Evolutionary conservation across 2,888 invertebrate genomes (phyloP), one percentile per base, ranked within the genome.

Genomic region (Ormyrus thymus): DNA sequence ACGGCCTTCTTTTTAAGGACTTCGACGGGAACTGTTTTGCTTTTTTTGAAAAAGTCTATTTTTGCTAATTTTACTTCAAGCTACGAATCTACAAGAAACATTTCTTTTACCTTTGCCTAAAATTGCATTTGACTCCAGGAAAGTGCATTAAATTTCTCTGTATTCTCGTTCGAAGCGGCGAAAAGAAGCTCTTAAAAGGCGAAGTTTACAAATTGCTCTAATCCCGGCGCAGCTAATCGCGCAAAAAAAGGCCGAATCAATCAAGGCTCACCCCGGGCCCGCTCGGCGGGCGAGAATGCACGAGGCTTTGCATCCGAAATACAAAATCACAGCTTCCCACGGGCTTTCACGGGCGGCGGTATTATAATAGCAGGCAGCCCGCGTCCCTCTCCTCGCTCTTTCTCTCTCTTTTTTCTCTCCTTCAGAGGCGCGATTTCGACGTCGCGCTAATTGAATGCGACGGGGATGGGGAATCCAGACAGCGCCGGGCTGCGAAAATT

Each of bases 371-470:
- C 15, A 29, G 29, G 76, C 48, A 13, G 56, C 13, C 55, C 68
- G 62, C 29, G 29, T 29, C 29, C 3, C 29, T 29, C 29, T 29
- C 29, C 3, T 29, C 29, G 1, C 2, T 29, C 29, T 29, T 2
- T 29, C 29, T 29, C 1, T 29, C 29, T 29, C 29, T n/a, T n/a
- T n/a, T n/a, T n/a, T 29, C 29, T 29, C 29, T 29, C 29, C 29
- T 29, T 29, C 29, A 29, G 43, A 74, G 74, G 70, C 64, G 74
- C 64, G 78, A 78, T 69, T 64, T 59, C 53, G 45, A 70, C 78
- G 65, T 73, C 79, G 55, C 15, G 43, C 76, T 79, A 79, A 79
- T 79, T 79, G 79, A 79, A 79, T 62, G 68, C 68, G 79, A 76
- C 76, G 68, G 50, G 73, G 68, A 45, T 56, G 65, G 76, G 64